Conservation (phyloP, 2,113 vertebrate species). For the Abramis brama region DNA sequence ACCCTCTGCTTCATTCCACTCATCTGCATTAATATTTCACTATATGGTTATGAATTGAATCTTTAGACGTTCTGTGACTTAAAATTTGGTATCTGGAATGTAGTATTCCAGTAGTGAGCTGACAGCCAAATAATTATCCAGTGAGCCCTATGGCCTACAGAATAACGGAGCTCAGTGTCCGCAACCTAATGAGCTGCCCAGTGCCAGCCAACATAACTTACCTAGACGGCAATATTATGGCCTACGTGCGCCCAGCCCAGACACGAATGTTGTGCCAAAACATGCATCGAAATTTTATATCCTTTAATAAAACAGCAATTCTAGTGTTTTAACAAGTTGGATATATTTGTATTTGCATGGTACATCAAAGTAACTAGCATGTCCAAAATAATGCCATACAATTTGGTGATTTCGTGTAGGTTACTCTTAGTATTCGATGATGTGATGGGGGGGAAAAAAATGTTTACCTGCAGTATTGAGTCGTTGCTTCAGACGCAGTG, state of each 20-base stretch:
- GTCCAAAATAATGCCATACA: neutral
- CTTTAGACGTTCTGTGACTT: neutral
- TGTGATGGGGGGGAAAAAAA: neutral
- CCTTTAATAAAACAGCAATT: neutral
- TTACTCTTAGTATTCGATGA: neutral
- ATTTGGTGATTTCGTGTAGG: neutral
- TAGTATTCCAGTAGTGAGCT: neutral
- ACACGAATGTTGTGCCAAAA: neutral
- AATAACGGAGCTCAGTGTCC: neutral
- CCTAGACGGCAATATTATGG: neutral
- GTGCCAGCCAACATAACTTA: too few species aligned
- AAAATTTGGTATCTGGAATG: conserved; percentile 1
- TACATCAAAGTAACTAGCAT: neutral
- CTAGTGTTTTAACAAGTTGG: neutral
- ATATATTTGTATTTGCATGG: neutral
- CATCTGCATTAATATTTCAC: conserved; percentile 21
- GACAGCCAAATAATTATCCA: neutral
- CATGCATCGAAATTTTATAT: neutral
- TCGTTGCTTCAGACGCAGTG: neutral
- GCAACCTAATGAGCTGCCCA: neutral
- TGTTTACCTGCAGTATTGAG: neutral
- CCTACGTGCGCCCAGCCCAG: too few species aligned
- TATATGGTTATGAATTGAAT: neutral
- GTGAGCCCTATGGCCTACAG: neutral
- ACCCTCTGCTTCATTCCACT: neutral